A percentile compares a stretch with the other conserved stretches of the same genome.
These are phyloP conservation scores for Eriocheir sinensis DNA, from an alignment of 1,140 invertebrate genomes.

Conservation along the genomic window DNA sequence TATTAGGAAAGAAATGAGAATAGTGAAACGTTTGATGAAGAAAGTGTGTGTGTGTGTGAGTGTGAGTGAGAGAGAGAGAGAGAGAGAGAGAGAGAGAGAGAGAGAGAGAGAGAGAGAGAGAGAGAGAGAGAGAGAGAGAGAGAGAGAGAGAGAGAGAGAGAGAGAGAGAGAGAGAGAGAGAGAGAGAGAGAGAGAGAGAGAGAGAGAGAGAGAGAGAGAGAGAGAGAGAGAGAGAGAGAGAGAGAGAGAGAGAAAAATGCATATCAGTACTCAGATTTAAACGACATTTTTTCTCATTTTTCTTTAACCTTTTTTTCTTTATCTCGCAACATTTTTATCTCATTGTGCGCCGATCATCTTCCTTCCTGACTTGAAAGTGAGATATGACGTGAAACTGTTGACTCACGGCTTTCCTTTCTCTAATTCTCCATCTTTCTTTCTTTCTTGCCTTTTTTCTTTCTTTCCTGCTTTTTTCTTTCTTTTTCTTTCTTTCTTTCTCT, in stretches of 20 bases:
- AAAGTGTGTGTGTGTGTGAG: conserved; percentile 41
- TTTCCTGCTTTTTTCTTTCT: too few species aligned
- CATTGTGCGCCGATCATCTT: too few species aligned
- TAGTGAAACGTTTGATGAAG: not conserved
- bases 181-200: not conserved
- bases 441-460: not conserved
- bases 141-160: not conserved
- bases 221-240: not conserved
- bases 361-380: too few species aligned
- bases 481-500: too few species aligned
- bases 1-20: too few species aligned
- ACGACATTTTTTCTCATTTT: too few species aligned
- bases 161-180: not conserved
- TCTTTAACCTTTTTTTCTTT: too few species aligned
- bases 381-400: too few species aligned
- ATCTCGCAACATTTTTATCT: too few species aligned
- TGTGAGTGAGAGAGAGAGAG: not conserved
- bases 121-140: not conserved
- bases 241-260: not conserved
- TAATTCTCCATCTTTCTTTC: conserved; percentile 9
- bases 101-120: not conserved
- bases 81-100: not conserved
- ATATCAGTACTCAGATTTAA: too few species aligned
- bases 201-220: not conserved
- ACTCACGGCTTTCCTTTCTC: too few species aligned